phyloP scores from a whole-genome alignment of 2,113 vertebrate species.

The Gobiocypris rarus region DNA sequence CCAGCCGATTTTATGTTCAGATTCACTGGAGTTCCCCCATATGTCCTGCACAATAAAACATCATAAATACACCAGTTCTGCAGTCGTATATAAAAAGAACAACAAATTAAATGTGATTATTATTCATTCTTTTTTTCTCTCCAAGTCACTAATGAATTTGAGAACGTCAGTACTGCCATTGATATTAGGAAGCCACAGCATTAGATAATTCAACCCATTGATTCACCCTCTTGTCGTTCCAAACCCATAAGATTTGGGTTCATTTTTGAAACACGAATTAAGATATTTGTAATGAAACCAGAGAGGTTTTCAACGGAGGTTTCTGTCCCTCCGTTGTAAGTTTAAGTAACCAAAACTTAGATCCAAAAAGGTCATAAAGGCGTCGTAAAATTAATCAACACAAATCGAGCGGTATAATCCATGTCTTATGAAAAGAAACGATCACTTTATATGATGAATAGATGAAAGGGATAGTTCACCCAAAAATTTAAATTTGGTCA shows the following conservation, averaged over 20 bases:
- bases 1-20: constrained; percentile 96
- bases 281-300: neutral
- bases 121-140: neutral
- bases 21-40: constrained; percentile 94
- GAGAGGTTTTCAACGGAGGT: neutral
- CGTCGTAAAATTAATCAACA: too few relatives aligned
- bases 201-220: neutral
- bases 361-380: too few relatives aligned
- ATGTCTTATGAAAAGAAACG: too few relatives aligned
- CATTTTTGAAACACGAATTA: neutral
- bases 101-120: neutral
- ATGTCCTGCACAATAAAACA: constrained; percentile 75
- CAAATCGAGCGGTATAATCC: too few relatives aligned
- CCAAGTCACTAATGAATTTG: neutral
- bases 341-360: too few relatives aligned
- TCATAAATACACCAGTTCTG: neutral
- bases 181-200: neutral
- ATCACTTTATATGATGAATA: too few relatives aligned
- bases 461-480: too few relatives aligned
- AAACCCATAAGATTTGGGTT: neutral
- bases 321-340: neutral
- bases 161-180: neutral
- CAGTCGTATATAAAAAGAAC: neutral
- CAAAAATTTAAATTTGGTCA: too few relatives aligned
- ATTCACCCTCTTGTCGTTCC: neutral